A percentile compares a stretch with the other conserved stretches of the same genome.
These are phyloP conservation scores for Tychaedon coryphoeus DNA, from an alignment of 2,113 vertebrate genomes.

Conservation along the genomic window DNA sequence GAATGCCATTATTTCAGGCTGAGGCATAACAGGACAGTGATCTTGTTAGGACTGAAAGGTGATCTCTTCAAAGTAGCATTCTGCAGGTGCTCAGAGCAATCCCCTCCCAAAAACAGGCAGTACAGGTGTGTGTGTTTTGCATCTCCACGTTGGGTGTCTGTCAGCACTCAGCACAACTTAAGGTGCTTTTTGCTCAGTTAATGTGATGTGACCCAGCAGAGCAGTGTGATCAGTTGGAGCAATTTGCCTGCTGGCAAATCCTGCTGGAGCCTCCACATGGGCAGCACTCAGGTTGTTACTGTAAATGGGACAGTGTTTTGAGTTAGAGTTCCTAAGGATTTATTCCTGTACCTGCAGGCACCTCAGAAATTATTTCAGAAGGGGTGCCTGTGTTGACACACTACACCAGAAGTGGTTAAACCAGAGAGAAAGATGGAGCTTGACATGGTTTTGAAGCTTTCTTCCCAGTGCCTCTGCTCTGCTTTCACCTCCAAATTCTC, in stretches of 20 bases:
- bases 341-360: neutral
- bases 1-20: neutral
- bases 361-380: neutral
- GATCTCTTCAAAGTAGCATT: neutral
- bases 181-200: neutral
- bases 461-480: neutral
- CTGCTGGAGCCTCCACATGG: neutral
- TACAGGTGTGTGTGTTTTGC: neutral
- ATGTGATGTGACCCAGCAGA: neutral
- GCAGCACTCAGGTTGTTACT: neutral
- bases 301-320: neutral
- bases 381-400: neutral
- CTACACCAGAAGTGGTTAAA: neutral
- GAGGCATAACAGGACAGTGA: neutral
- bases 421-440: neutral
- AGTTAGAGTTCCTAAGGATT: neutral
- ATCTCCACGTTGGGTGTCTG: neutral
- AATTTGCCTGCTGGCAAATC: neutral
- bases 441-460: neutral
- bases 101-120: neutral
- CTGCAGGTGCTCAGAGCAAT: neutral
- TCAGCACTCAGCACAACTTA: neutral
- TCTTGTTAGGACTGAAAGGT: neutral
- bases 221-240: neutral
- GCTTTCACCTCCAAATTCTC: neutral